Evolutionary conservation across 1,140 invertebrate species (phyloP), one percentile per base, ranked within the genome.

Genomic region (Eriosoma lanigerum): DNA sequence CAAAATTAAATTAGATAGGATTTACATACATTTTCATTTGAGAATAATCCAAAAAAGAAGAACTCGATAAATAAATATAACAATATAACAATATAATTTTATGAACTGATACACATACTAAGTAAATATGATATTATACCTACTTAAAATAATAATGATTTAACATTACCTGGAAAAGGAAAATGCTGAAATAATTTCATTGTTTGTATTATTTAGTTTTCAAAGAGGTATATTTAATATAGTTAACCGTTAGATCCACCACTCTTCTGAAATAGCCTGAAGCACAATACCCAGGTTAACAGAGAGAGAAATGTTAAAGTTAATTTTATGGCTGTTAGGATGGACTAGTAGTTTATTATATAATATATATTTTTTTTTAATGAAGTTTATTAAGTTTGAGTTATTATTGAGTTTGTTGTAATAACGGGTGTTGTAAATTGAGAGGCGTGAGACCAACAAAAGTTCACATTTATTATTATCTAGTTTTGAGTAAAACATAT

Each of bases 161-260:
- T 48, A 26, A 50, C n/a, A n/a, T 70, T 70, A 70, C 6, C 44
- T 19, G 0, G 1, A 1, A 26, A 70, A 24, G 21, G 8, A 15
- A 70, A 70, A 70, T 19, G 21, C 19, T 6, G 13, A 26, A 13
- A 6, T 21, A 6, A 9, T 21, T 24, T 70, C 66, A 50, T 70
- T 32, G 66, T 70, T 50, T 70, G 24, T 70, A 48, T 70, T 48
- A 21, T 50, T 70, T 48, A 9, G 21, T 70, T 70, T n/a, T 19
- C 17, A 9, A 50, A 70, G 48, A 48, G 6, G 21, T 70, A 32
- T 12, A 15, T 19, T 70, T 26, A 17, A 50, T 48, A 5, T 38
- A 1, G 12, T 44, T 44, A 12, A 48, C 13, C 13, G 24, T 46
- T 24, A 17, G 13, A 48, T n/a, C n/a, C 21, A 24, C 5, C 46